phyloP scores from a whole-genome alignment of 2,113 vertebrate species.

The Blennius ocellaris region DNA sequence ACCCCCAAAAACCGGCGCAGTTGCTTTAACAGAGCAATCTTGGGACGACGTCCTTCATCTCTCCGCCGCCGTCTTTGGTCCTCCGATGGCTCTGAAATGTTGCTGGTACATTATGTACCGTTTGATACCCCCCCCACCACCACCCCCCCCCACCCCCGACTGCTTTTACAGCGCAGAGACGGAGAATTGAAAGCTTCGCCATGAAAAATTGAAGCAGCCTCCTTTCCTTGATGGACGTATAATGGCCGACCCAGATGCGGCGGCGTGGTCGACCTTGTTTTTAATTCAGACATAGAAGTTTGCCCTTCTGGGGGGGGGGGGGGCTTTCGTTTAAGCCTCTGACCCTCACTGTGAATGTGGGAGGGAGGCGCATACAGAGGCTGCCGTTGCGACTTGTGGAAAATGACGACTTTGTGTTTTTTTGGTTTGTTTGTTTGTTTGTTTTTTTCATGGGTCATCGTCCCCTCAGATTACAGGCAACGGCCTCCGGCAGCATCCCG shows the following conservation, averaged over 20 bases:
- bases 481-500: conserved; percentile 32
- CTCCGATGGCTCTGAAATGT: not conserved
- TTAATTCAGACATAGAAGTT: conserved; percentile 44
- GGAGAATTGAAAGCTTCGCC: conserved; percentile 53
- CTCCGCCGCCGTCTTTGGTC: not conserved
- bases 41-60: no score
- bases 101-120: conserved; percentile 7
- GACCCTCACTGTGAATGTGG: conserved; percentile 38
- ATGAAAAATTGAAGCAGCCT: conserved; percentile 63
- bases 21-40: no score
- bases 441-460: conserved; percentile 49
- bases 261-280: conserved; percentile 19
- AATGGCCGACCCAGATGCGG: conserved; percentile 54
- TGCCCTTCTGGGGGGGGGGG: conserved; percentile 47
- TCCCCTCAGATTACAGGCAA: conserved; percentile 44
- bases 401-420: conserved; percentile 36
- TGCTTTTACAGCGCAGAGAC: conserved; percentile 28
- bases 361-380: conserved; percentile 12
- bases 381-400: conserved; percentile 52
- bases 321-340: conserved; percentile 52
- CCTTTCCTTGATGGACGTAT: conserved; percentile 16
- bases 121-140: not conserved
- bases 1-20: no score
- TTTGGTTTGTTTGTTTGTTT: not conserved
- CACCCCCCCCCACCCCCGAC: not conserved